phyloP scores from a whole-genome alignment of 2,113 vertebrate genomes.

The Chlorocebus sabaeus region DNA sequence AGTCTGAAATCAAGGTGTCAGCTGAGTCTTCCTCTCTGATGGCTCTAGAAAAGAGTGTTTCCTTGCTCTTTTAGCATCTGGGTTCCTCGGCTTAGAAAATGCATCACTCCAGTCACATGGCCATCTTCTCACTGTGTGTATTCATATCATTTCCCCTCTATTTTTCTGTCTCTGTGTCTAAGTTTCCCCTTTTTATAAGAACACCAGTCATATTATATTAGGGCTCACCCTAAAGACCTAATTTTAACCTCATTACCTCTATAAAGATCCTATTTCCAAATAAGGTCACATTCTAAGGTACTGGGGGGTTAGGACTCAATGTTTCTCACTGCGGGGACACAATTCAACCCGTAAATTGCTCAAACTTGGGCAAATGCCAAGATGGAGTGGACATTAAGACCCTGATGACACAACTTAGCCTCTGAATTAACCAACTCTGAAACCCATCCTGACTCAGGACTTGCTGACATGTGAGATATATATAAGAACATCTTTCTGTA shows the following conservation, averaged over 20 bases:
- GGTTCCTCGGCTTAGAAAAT: background rate
- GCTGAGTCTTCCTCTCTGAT: background rate
- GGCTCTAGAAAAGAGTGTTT: background rate
- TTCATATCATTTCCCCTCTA: background rate
- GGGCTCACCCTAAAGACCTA: background rate
- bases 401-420: background rate
- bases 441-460: background rate
- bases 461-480: background rate
- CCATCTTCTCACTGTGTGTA: background rate
- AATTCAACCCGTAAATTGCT: background rate
- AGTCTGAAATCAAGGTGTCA: background rate
- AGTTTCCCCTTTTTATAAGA: background rate
- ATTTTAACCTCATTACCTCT: background rate
- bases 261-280: background rate
- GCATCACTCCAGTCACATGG: background rate
- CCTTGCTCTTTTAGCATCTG: background rate
- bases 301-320: background rate
- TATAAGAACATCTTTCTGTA: background rate
- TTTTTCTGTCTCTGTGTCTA: background rate
- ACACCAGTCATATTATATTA: background rate
- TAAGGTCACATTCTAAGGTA: background rate
- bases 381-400: background rate
- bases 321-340: background rate
- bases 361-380: background rate
- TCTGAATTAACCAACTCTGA: background rate